Percentiles rank a stretch among this genome's conserved stretches.
Evolutionary conservation across 2,113 vertebrate species (phyloP).

Genomic region (Irena cyanogastra): DNA sequence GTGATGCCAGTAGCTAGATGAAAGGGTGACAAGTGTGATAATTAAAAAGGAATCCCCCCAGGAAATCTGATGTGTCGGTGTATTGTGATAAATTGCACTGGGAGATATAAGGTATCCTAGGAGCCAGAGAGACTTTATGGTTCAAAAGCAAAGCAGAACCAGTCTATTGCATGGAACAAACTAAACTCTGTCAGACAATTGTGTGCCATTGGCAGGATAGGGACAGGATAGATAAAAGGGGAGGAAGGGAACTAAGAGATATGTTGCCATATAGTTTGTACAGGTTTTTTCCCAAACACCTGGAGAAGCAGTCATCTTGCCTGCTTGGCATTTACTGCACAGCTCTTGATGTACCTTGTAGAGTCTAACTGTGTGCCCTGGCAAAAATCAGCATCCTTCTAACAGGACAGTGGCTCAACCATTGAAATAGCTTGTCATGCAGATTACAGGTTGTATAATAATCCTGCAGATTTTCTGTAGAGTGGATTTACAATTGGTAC

Average conservation of each 20-base stretch:
- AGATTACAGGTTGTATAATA: background rate
- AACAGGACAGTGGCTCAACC: background rate
- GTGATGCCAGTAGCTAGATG: background rate
- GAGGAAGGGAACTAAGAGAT: background rate
- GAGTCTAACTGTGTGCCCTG: background rate
- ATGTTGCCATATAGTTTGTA: background rate
- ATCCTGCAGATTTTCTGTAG: background rate
- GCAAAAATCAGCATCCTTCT: background rate
- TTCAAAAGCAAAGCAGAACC: background rate
- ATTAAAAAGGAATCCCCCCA: background rate
- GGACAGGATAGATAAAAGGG: background rate
- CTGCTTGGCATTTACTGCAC: background rate
- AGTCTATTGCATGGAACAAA: background rate
- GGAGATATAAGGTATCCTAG: background rate
- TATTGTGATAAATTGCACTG: background rate
- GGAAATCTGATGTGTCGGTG: background rate
- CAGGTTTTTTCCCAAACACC: background rate
- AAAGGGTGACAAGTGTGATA: constrained; percentile 14
- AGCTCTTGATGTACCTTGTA: background rate
- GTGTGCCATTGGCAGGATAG: background rate
- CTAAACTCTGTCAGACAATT: background rate
- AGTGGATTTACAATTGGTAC: background rate
- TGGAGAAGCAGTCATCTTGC: background rate
- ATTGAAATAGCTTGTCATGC: background rate
- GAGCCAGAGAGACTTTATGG: background rate